Evolutionary conservation across 2,888 invertebrate species (phyloP), one percentile per base, ranked within the genome.

Genomic region (Pteria penguin): DNA sequence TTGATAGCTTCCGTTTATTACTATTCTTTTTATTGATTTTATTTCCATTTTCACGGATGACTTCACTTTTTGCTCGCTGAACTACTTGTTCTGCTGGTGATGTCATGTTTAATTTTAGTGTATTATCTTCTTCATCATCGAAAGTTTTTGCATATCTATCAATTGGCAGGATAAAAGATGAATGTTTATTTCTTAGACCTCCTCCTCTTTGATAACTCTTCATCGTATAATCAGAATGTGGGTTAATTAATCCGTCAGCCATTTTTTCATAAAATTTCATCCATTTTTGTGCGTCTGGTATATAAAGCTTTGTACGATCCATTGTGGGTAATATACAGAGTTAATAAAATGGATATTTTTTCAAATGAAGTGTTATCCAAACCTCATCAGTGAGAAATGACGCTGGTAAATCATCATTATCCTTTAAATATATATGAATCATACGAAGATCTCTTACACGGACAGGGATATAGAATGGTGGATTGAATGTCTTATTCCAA

Each of bases 51-150:
- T n/a, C n/a, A n/a, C n/a, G n/a, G n/a, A n/a, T n/a, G n/a, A n/a
- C n/a, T n/a, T n/a, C n/a, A n/a, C n/a, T n/a, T n/a, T n/a, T n/a
- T n/a, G n/a, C n/a, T n/a, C n/a, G n/a, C n/a, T 57, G 33, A n/a
- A 63, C 63, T 26, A 63, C 63, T 22, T 63, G 63, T 26, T 63
- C 24, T 33, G 63, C 63, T n/a, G 63, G 63, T 5, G 63, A 63
- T 8, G 27, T 27, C 22, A 63, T n/a, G 18, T 29, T 63, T n/a
- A 36, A 18, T 33, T 63, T 63, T 29, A 33, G 24, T n/a, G 31
- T 26, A 4, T 55, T 24, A 14, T 27, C 8, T 4, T 8, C 2
- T 27, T 55, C 24, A n/a, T 54, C 57, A 2, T 18, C 52, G n/a
- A n/a, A n/a, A 18, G n/a, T 29, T 27, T 57, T 55, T 27, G 68